These are phyloP conservation scores for Lepidotrigona ventralis DNA, from an alignment of 1,140 invertebrate species.

Conservation along the genomic window DNA sequence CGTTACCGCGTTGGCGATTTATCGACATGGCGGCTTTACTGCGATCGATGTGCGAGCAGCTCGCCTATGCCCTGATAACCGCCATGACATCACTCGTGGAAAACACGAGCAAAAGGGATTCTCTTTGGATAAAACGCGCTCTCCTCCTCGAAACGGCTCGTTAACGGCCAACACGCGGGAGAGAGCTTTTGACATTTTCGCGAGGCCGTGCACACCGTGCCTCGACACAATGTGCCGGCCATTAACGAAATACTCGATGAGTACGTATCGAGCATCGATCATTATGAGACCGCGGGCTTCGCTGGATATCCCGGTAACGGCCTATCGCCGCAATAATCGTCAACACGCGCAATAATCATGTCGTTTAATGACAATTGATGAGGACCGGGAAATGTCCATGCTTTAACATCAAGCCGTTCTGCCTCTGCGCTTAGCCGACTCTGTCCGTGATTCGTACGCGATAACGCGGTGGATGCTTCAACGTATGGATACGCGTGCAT, in stretches of 20 bases:
- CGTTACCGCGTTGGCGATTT: neutral
- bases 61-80: neutral
- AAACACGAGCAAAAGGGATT: conserved; percentile 21
- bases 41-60: neutral
- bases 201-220: conserved; percentile 11
- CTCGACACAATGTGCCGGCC: conserved; percentile 61
- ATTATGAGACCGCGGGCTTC: conserved; percentile 60
- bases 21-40: neutral
- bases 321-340: conserved; percentile 75
- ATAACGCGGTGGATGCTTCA: neutral
- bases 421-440: conserved; percentile 34
- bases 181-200: conserved; percentile 48
- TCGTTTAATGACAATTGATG: conserved; percentile 79
- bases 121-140: conserved; percentile 27
- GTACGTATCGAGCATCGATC: conserved; percentile 71
- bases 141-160: conserved; percentile 51
- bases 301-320: conserved; percentile 72
- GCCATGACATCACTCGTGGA: neutral
- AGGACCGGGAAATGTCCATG: conserved; percentile 69
- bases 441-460: conserved; percentile 31
- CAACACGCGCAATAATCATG: conserved; percentile 76
- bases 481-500: neutral
- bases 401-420: conserved; percentile 52
- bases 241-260: conserved; percentile 74
- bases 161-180: conserved; percentile 42